Base-by-base conservation (phyloP, 2,797 vertebrate genomes). In the Craterocephalus amniculus region DNA sequence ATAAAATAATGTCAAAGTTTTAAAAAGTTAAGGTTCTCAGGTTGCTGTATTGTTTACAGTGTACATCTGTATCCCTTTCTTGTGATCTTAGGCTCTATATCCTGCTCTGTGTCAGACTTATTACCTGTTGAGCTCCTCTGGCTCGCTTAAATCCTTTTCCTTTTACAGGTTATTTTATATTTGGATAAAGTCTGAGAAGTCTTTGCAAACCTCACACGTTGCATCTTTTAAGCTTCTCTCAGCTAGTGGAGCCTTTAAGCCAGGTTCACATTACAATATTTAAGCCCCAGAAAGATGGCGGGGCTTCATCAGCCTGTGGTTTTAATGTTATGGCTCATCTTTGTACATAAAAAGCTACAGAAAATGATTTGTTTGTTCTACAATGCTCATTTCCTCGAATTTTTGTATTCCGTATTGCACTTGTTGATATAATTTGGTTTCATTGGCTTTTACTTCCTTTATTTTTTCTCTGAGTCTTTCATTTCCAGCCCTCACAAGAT, bases 401-500 rank as follows among this genome's bases (percentile, higher is more conserved):
- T n/a, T n/a, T n/a, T n/a, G n/a, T 66, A 69, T 75, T 70, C 52
- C 31, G 54, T 26, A 63, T 93, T 89, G 6, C 90, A 84, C 89
- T 88, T 86, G 90, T 90, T 94, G 93, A 94, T 94, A 90, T 92
- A 81, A 95, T 96, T 95, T 94, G 88, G 89, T 94, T 93, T 88
- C 49, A 51, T 60, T n/a, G 18, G n/a, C n/a, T n/a, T 31, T 34
- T 64, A 45, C 38, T 66, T n/a, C 57, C 93, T 89, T 94, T 94
- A 90, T 93, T 92, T 34, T 93, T 90, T 92, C 87, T 87, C 56
- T 10, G 11, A 40, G 9, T 89, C 86, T 94, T 94, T 93, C 92
- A 93, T 94, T 93, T 27, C 40, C 67, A 69, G 18, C 60, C 67
- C 49, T 71, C 66, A 3, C 45, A 51, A 27, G 20, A n/a, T 6